Evolutionary conservation across 2,888 invertebrate genomes (phyloP), one percentile per base, ranked within the genome.

Genomic region (Heliconius ethilla): DNA sequence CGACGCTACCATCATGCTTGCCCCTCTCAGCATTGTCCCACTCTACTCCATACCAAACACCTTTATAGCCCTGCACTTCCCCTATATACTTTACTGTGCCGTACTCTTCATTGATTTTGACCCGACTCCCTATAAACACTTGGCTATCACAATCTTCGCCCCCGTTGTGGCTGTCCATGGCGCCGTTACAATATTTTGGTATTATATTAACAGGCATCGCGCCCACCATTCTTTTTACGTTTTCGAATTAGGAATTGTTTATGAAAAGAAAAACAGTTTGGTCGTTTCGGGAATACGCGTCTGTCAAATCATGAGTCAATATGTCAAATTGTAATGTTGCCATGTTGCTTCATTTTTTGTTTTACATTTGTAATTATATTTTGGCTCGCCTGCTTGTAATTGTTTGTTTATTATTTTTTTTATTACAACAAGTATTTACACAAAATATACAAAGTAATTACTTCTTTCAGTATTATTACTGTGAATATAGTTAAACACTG

Each of bases 1-100:
- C 96, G 66, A 98, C 96, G 67, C 95, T 95, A 0, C 99, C 99
- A 94, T 98, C 96, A 88, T 99, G 99, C 89, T 98, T 99, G 2
- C 99, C 99, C 85, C 99, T 95, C 11, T 93, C 91, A 5, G 96
- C 95, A 85, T 98, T 96, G 89, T 99, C 99, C 99, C 99, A 99
- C 89, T 99, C 99, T n/a, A 99, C 96, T 1, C 99, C 99, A 77
- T 98, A 94, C 99, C 99, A 99, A 51, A 94, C 88, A 67, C 97
- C 97, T 78, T 95, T 91, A 85, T 97, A 95, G 0, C 96, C 96
- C 80, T 96, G 95, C 75, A 96, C 95, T 87, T 96, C 95, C 72
- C 98, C 98, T 81, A 97, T 95, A 91, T 96, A 98, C 87, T 96
- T 96, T 40, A 98, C 96, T 11, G 93, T 94, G 81, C 90, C 94